Conservation (phyloP, 2,113 vertebrate species). For the Cichladusa arquata region DNA sequence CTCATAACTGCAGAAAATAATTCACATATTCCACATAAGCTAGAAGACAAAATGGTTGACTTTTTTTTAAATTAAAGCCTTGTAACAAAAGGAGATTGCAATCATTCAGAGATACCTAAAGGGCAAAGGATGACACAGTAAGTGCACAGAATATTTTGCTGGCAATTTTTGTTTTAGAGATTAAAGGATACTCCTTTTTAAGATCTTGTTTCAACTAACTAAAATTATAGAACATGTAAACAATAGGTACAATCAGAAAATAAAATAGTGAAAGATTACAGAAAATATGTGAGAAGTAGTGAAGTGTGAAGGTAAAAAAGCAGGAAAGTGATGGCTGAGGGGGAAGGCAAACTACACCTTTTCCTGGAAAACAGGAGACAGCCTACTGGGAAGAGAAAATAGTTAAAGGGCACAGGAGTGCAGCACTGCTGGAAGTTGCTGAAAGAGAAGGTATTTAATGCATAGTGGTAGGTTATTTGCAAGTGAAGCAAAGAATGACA, state of each 20-base stretch:
- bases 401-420: background rate
- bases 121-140: background rate
- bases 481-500: background rate
- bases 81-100: background rate
- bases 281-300: background rate
- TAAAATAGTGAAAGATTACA: background rate
- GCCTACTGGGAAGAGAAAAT: background rate
- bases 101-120: background rate
- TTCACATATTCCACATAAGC: background rate
- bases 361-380: background rate
- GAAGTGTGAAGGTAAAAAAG: background rate
- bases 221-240: background rate
- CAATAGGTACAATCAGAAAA: background rate
- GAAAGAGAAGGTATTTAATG: background rate
- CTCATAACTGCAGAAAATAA: background rate
- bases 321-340: background rate
- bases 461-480: background rate
- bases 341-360: background rate
- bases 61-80: background rate
- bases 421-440: background rate
- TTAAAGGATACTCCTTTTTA: background rate
- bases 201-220: background rate
- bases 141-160: background rate
- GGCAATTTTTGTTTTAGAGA: background rate
- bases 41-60: background rate